These are phyloP conservation scores for Emberiza fucata DNA, from an alignment of 2,113 vertebrate genomes.

Conservation along the genomic window DNA sequence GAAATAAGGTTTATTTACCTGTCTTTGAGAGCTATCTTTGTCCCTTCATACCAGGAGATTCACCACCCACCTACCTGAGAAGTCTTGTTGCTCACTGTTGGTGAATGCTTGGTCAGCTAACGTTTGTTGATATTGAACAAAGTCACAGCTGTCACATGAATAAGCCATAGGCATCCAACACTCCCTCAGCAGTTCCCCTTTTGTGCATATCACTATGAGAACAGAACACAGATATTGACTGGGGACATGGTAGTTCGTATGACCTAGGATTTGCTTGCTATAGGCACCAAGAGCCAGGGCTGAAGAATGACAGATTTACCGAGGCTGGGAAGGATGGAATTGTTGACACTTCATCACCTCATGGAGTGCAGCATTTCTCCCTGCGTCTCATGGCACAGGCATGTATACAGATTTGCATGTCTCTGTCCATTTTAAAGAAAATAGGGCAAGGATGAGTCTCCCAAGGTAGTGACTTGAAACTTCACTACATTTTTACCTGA, in stretches of 20 bases:
- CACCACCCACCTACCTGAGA: background rate
- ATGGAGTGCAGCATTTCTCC: background rate
- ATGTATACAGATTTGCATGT: background rate
- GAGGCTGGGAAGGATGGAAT: background rate
- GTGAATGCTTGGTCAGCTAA: background rate
- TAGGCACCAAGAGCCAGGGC: background rate
- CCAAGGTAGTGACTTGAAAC: background rate
- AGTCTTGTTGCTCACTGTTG: background rate
- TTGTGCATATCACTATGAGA: background rate
- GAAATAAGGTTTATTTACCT: background rate
- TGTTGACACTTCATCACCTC: background rate
- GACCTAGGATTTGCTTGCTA: background rate
- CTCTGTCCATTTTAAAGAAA: background rate
- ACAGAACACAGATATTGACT: background rate
- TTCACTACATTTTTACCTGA: background rate
- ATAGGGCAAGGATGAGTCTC: background rate
- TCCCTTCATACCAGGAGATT: background rate
- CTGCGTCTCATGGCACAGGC: background rate
- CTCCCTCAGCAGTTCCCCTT: background rate
- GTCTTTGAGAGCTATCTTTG: background rate
- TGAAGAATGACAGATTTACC: background rate
- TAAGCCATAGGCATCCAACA: background rate
- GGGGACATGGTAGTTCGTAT: rapidly evolving
- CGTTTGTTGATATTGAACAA: background rate
- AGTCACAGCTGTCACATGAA: background rate